These are phyloP conservation scores for Agapornis canus DNA, from an alignment of 2,797 vertebrate species.

Conservation along the genomic window DNA sequence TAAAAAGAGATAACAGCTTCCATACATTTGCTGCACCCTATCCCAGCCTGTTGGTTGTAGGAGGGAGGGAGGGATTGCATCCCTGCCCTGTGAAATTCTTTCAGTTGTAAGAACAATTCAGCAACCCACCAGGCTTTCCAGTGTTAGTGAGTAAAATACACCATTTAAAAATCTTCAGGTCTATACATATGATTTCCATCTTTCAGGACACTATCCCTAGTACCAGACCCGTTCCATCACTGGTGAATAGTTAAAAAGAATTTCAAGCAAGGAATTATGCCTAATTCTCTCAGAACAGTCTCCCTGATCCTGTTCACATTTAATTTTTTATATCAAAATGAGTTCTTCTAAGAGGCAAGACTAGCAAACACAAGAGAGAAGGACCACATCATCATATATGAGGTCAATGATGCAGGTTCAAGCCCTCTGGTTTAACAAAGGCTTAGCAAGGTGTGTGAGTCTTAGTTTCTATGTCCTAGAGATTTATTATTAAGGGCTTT, in stretches of 20 bases:
- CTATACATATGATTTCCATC: neutral
- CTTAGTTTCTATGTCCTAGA: neutral
- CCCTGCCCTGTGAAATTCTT: neutral
- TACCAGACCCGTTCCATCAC: neutral
- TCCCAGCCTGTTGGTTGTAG: neutral
- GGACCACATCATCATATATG: neutral
- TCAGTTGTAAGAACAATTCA: neutral
- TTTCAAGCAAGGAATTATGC: neutral
- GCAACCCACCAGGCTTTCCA: neutral
- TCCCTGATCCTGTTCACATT: neutral
- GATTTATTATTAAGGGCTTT: neutral
- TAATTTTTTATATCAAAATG: neutral
- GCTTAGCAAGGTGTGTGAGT: rapidly evolving
- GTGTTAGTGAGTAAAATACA: neutral
- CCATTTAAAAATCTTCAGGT: neutral
- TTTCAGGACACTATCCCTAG: neutral
- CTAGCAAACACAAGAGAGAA: neutral
- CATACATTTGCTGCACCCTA: neutral
- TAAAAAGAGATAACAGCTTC: neutral
- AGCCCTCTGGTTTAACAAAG: neutral
- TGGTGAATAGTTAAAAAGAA: neutral
- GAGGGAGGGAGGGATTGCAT: neutral
- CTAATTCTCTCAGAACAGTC: neutral
- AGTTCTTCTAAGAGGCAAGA: neutral
- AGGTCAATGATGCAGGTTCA: neutral